phyloP scores from a whole-genome alignment of 35 echinoderm and acorn worm species.

The Lytechinus variegatus region DNA sequence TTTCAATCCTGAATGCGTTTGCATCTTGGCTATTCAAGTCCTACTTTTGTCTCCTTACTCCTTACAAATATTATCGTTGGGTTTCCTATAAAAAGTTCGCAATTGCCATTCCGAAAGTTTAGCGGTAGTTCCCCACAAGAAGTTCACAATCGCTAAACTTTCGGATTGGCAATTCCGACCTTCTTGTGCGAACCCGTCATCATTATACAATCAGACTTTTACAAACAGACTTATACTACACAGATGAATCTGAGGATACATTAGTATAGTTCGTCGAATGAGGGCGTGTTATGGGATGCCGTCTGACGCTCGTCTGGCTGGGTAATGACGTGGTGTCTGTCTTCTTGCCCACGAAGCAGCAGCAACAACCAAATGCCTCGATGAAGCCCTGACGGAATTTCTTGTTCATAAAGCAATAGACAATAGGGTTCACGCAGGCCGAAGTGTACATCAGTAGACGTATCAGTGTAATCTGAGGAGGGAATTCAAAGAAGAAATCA shows the following conservation, averaged over 20 bases:
- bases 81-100: too few species aligned
- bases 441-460: constrained; percentile 83
- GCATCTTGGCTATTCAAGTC: background rate
- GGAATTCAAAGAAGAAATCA: background rate
- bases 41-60: background rate
- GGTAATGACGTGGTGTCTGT: constrained; percentile 22
- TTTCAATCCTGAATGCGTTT: constrained; percentile 6
- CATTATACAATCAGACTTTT: constrained; percentile 13
- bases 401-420: constrained; percentile 99
- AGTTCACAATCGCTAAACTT: too few species aligned
- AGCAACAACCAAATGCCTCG: constrained; percentile 91
- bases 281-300: constrained; percentile 54
- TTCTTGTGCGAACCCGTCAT: too few species aligned
- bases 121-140: too few species aligned
- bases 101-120: too few species aligned
- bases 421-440: constrained; percentile 92
- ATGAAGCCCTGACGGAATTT: constrained; percentile 96
- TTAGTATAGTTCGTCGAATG: constrained; percentile 73
- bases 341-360: constrained; percentile 52
- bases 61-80: too few species aligned
- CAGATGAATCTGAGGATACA: constrained; percentile 76
- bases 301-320: constrained; percentile 46
- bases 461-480: constrained; percentile 55
- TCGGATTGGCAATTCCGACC: too few species aligned
- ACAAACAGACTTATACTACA: constrained; percentile 55